These are phyloP conservation scores for Xanthia togata DNA, from an alignment of 2,888 invertebrate species.

Conservation along the genomic window DNA sequence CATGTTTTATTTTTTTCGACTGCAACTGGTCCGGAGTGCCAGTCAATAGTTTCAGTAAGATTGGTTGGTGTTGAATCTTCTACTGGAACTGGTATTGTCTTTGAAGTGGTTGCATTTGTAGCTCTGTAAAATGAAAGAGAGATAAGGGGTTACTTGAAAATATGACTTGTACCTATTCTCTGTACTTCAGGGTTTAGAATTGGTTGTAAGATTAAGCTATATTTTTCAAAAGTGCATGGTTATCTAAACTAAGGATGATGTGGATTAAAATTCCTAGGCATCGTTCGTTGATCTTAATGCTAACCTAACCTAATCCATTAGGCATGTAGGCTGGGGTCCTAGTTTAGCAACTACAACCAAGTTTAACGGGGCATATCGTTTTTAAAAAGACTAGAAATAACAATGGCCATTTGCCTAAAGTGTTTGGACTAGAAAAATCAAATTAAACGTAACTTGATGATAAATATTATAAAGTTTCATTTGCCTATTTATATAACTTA, in stretches of 20 bases:
- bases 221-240: background rate
- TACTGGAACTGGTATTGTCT: background rate
- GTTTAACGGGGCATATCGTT: too few species aligned
- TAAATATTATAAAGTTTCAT: too few species aligned
- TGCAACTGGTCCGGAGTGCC: background rate
- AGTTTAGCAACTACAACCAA: too few species aligned
- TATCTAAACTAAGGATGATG: background rate
- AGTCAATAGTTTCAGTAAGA: background rate
- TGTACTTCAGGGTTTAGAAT: background rate
- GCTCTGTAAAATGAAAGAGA: conserved; percentile 5
- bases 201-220: background rate
- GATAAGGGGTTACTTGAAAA: background rate
- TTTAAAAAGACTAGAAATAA: too few species aligned
- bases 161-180: background rate
- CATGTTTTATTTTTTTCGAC: too few species aligned
- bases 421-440: too few species aligned
- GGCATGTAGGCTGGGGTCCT: too few species aligned
- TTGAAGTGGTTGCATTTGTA: background rate
- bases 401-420: too few species aligned
- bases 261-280: background rate
- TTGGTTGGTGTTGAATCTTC: background rate
- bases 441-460: too few species aligned
- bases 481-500: too few species aligned
- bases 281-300: too few species aligned
- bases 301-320: too few species aligned